Conservation (phyloP, 2,797 vertebrate species). For the Sebastes minor region DNA sequence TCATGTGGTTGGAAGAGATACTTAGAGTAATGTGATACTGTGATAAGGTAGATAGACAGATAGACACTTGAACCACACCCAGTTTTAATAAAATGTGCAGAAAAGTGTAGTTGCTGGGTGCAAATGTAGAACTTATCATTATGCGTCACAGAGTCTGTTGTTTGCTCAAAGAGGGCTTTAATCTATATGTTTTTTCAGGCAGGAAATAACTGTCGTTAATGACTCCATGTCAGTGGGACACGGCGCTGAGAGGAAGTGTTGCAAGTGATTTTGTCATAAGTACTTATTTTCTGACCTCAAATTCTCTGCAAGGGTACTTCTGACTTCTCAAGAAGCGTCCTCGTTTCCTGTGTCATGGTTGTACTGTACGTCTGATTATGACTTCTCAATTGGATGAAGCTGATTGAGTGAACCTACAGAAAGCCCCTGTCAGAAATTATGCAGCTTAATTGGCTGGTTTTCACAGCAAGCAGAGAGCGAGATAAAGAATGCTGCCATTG, state of each 20-base stretch:
- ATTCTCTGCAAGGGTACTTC: constrained; percentile 33
- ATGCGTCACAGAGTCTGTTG: not conserved
- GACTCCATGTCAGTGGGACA: constrained; percentile 20
- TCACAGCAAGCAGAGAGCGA: constrained; percentile 47
- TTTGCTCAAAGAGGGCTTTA: not conserved
- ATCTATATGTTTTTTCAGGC: not conserved
- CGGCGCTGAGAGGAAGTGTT: constrained; percentile 42
- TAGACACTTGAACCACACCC: not conserved
- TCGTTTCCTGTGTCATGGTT: constrained; percentile 53
- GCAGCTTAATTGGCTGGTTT: constrained; percentile 49
- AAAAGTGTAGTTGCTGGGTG: not conserved
- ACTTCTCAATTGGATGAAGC: constrained; percentile 51
- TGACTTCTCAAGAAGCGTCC: constrained; percentile 58
- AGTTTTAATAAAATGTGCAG: not conserved
- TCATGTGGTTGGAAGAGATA: not conserved
- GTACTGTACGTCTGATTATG: constrained; percentile 24
- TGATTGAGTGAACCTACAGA: constrained; percentile 55
- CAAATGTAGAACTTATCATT: not conserved
- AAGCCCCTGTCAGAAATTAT: constrained; percentile 67
- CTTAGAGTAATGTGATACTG: not conserved
- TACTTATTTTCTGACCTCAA: constrained; percentile 39
- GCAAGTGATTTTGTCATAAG: constrained; percentile 39
- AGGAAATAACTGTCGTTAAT: constrained; percentile 19
- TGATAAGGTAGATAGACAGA: not conserved
- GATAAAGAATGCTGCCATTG: constrained; percentile 69